These are phyloP conservation scores for Coilia nasus DNA, from an alignment of 2,797 vertebrate species.

Conservation along the genomic window DNA sequence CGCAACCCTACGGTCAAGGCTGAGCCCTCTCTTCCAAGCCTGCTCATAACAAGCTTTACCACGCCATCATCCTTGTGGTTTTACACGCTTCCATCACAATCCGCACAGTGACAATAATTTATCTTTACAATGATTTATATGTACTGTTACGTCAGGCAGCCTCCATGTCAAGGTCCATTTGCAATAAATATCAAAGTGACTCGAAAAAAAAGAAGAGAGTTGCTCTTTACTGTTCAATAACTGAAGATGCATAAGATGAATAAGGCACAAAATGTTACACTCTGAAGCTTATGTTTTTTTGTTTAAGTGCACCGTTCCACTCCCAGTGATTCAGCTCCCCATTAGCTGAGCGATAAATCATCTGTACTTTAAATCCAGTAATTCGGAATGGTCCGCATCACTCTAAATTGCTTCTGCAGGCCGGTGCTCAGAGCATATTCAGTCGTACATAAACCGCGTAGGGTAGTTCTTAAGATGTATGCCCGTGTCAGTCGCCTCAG, in stretches of 20 bases:
- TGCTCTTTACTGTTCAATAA: not conserved
- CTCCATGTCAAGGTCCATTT: constrained; percentile 59
- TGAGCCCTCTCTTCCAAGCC: constrained; percentile 33
- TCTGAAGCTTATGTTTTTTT: not conserved
- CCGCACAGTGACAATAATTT: constrained; percentile 52
- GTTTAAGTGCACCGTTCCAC: not conserved
- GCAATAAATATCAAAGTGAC: constrained; percentile 49
- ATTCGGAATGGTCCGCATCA: constrained; percentile 1
- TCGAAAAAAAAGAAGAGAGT: constrained; percentile 16
- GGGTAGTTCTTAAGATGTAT: not conserved
- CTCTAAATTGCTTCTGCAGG: constrained; percentile 3
- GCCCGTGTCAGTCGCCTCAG: not conserved
- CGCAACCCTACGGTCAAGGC: constrained; percentile 51
- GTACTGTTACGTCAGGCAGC: constrained; percentile 48
- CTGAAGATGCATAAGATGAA: not conserved
- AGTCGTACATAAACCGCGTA: not conserved
- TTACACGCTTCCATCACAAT: constrained; percentile 57
- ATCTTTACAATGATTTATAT: constrained; percentile 61
- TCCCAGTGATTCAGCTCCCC: not conserved
- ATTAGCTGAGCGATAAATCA: not conserved
- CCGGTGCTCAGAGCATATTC: not conserved
- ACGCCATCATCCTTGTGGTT: constrained; percentile 58
- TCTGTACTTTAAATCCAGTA: constrained; percentile 20
- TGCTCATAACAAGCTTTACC: constrained; percentile 62
- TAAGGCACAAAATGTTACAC: not conserved